A percentile compares a stretch with the other conserved stretches of the same genome.
These are phyloP conservation scores for Pterobdella sp. DNA, from an alignment of 2,888 invertebrate species.

Conservation along the genomic window DNA sequence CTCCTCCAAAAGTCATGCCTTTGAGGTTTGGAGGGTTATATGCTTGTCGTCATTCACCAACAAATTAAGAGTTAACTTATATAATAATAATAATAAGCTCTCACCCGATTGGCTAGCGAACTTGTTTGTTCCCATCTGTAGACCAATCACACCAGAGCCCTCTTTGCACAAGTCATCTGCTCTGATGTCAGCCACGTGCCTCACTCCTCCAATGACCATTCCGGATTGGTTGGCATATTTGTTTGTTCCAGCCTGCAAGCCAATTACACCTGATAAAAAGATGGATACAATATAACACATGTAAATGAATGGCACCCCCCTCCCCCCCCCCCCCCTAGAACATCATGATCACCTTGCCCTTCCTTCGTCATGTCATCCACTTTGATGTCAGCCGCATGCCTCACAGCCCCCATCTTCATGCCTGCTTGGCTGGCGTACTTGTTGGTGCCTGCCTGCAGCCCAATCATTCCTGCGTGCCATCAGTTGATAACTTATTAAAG, in stretches of 20 bases:
- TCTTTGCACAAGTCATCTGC: slow-evolving; percentile 43
- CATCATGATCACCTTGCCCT: slow-evolving; percentile 4
- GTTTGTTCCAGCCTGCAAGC: slow-evolving; percentile 47
- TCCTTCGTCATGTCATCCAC: slow-evolving; percentile 27
- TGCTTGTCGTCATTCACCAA: too few relatives aligned
- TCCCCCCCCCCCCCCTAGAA: background rate
- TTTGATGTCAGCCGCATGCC: slow-evolving; percentile 23
- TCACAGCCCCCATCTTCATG: slow-evolving; percentile 25
- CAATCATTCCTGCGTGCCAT: background rate
- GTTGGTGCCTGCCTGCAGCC: slow-evolving; percentile 25
- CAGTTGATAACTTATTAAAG: background rate
- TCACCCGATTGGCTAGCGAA: slow-evolving; percentile 26
- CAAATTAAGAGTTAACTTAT: too few relatives aligned
- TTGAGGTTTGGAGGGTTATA: too few relatives aligned
- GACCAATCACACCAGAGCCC: slow-evolving; percentile 35
- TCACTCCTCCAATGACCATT: slow-evolving; percentile 43
- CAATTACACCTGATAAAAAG: slow-evolving; percentile 17
- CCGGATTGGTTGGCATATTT: slow-evolving; percentile 47
- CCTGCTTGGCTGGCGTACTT: slow-evolving; percentile 20
- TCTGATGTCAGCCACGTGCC: slow-evolving; percentile 47
- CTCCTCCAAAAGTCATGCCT: slow-evolving; percentile 27
- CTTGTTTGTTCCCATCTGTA: slow-evolving; percentile 25
- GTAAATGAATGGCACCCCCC: too few relatives aligned
- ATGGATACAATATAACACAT: too few relatives aligned
- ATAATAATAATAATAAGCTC: too few relatives aligned